Percentiles rank a stretch among this genome's conserved stretches.
Conservation (phyloP, 1,140 invertebrate genomes). For the Pseudomyrmex gracilis region DNA sequence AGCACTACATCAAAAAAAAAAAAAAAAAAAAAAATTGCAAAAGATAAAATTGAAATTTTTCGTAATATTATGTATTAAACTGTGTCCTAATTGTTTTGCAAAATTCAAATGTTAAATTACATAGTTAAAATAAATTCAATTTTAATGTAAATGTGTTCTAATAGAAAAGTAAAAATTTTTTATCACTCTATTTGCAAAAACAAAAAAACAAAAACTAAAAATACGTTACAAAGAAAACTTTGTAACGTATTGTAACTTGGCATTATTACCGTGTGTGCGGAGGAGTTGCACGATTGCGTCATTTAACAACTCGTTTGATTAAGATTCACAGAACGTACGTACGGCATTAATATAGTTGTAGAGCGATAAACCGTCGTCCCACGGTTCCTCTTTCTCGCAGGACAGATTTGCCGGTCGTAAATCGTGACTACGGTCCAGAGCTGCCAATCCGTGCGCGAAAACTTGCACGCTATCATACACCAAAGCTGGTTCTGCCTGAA, state of each 20-base stretch:
- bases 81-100: no score
- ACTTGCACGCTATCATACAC: constrained; percentile 96
- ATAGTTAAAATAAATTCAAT: no score
- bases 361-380: constrained; percentile 94
- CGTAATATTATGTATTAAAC: no score
- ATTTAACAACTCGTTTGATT: not conserved
- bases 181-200: no score
- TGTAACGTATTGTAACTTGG: not conserved
- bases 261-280: not conserved
- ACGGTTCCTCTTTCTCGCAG: constrained; percentile 93
- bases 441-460: constrained; percentile 92
- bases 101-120: no score
- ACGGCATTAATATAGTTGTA: constrained; percentile 97
- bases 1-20: no score
- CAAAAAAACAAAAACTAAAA: no score
- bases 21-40: no score
- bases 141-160: no score
- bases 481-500: constrained; percentile 95
- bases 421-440: constrained; percentile 89
- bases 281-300: not conserved
- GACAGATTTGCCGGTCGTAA: constrained; percentile 92
- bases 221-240: no score
- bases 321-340: constrained; percentile 79
- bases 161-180: no score
- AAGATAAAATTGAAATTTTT: no score